These are phyloP conservation scores for Leptinotarsa undecemlineata DNA, from an alignment of 1,140 invertebrate genomes.

Conservation along the genomic window DNA sequence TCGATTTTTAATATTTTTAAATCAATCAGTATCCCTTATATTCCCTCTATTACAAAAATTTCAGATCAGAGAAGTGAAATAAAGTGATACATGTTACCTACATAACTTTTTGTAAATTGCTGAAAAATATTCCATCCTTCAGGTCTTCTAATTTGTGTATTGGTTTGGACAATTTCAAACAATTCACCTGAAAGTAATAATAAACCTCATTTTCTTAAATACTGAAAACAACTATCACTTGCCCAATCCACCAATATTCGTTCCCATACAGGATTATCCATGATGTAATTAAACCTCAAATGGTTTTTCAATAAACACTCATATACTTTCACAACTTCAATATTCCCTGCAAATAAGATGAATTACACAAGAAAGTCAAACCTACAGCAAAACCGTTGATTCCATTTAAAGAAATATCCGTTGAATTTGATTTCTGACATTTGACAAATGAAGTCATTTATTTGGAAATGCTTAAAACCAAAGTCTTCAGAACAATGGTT, in stretches of 20 bases:
- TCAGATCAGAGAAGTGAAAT: neutral
- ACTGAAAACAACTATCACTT: conserved; percentile 29
- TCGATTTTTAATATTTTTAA: neutral
- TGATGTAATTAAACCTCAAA: neutral
- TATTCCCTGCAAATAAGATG: no score
- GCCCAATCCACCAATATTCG: conserved; percentile 50
- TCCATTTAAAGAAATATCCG: neutral
- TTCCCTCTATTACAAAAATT: neutral
- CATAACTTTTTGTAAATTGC: conserved; percentile 43
- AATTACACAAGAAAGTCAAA: no score
- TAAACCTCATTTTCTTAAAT: neutral
- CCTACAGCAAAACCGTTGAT: neutral
- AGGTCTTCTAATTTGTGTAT: conserved; percentile 44
- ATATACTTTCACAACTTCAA: no score
- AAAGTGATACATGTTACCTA: conserved; percentile 38
- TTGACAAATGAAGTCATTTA: no score
- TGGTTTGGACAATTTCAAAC: conserved; percentile 46
- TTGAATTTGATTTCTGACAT: neutral
- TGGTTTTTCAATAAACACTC: no score
- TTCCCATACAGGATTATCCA: conserved; percentile 46
- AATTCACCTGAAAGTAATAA: conserved; percentile 47
- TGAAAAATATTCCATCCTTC: conserved; percentile 47
- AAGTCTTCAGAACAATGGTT: no score
- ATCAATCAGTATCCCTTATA: neutral
- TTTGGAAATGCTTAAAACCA: no score